Evolutionary conservation across 2,797 vertebrate species (phyloP).

Genomic region (Gymnothorax reevesii): DNA sequence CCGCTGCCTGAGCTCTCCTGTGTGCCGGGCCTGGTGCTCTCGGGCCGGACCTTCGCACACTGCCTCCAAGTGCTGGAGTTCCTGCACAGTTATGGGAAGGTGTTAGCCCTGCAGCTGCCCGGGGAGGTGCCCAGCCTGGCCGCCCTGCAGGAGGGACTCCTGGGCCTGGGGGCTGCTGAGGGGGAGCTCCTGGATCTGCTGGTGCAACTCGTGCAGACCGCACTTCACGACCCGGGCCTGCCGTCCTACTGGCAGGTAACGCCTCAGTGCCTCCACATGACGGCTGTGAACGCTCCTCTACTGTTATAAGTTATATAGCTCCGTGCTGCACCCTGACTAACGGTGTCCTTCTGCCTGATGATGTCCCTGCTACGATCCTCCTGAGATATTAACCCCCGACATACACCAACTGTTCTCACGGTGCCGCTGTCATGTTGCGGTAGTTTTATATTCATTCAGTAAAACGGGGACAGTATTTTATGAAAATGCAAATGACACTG

Average conservation of each 20-base stretch:
- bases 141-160: conserved; percentile 88
- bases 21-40: conserved; percentile 86
- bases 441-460: too few relatives aligned
- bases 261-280: conserved; percentile 21
- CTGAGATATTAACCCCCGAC: too few relatives aligned
- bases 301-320: too few relatives aligned
- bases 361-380: too few relatives aligned
- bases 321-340: neutral
- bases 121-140: conserved; percentile 87
- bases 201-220: conserved; percentile 81
- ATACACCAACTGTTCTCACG: too few relatives aligned
- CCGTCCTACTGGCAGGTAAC: conserved; percentile 87
- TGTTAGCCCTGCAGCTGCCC: conserved; percentile 83
- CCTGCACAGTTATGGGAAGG: conserved; percentile 87
- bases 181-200: conserved; percentile 87
- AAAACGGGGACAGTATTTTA: too few relatives aligned
- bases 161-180: conserved; percentile 80
- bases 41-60: conserved; percentile 84
- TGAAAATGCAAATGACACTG: too few relatives aligned
- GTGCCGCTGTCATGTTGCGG: too few relatives aligned
- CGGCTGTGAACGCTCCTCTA: neutral
- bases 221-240: conserved; percentile 86
- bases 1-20: conserved; percentile 83
- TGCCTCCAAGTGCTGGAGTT: conserved; percentile 90
- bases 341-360: too few relatives aligned